These are phyloP conservation scores for Cremastinae sp. DNA, from an alignment of 2,888 invertebrate genomes.

Conservation along the genomic window DNA sequence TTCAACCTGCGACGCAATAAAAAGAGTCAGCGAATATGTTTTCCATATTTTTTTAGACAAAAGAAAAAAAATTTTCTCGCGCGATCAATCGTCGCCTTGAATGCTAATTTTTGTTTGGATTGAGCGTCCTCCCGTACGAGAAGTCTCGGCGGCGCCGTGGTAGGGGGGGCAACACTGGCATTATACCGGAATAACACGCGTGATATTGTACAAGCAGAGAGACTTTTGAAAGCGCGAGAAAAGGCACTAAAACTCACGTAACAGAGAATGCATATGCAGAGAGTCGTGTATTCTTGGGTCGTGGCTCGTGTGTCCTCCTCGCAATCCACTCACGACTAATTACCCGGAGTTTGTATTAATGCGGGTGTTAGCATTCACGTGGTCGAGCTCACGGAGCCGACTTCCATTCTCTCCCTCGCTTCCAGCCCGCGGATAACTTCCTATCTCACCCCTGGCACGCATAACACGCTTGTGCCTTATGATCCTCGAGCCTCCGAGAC, in stretches of 20 bases:
- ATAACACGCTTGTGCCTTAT: slow-evolving; percentile 30
- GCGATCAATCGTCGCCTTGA: too few species aligned
- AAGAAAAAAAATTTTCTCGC: too few species aligned
- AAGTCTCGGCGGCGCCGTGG: background rate
- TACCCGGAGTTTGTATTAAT: slow-evolving; percentile 75
- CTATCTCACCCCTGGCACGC: background rate
- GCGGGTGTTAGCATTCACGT: slow-evolving; percentile 74
- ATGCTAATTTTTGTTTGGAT: background rate
- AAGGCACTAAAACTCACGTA: slow-evolving; percentile 34
- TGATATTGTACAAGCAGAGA: slow-evolving; percentile 7
- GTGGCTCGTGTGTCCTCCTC: slow-evolving; percentile 22
- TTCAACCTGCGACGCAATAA: too few species aligned
- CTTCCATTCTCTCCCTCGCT: slow-evolving; percentile 4
- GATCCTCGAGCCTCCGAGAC: slow-evolving; percentile 23
- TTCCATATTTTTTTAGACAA: too few species aligned
- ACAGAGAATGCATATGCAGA: slow-evolving; percentile 9
- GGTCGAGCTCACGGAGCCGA: slow-evolving; percentile 57
- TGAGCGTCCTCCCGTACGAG: background rate
- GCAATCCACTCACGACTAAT: slow-evolving; percentile 68
- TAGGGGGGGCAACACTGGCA: background rate
- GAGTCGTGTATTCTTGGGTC: slow-evolving; percentile 15
- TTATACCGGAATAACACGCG: slow-evolving; percentile 20
- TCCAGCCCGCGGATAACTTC: background rate
- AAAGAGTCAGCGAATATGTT: too few species aligned
- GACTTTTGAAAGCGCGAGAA: slow-evolving; percentile 6